phyloP scores from a whole-genome alignment of 2,113 vertebrate genomes.

The Ancistrus triradiatus region DNA sequence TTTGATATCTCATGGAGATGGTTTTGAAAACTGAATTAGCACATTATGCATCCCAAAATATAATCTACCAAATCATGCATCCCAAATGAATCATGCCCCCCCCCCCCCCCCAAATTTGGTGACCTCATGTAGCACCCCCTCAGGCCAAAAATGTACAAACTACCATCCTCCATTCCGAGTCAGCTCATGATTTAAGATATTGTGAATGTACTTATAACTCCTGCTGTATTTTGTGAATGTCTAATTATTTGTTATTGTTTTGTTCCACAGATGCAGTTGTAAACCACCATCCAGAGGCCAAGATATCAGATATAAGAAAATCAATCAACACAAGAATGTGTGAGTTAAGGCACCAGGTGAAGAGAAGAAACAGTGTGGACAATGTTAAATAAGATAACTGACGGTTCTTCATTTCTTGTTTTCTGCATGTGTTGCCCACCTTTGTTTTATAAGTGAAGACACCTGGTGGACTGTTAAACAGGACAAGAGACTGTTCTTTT shows the following conservation, averaged over 20 bases:
- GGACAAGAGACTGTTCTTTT: slow-evolving; percentile 13
- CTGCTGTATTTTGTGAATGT: background rate
- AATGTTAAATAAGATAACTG: slow-evolving; percentile 2
- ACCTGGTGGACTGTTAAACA: slow-evolving; percentile 8
- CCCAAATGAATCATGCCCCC: background rate
- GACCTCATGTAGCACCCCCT: background rate
- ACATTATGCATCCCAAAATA: background rate
- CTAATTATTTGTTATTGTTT: too few relatives aligned
- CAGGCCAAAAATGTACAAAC: background rate
- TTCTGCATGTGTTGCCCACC: background rate
- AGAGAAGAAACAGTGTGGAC: slow-evolving; percentile 2
- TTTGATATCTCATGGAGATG: background rate
- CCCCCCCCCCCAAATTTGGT: too few relatives aligned
- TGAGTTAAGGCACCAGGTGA: slow-evolving; percentile 12
- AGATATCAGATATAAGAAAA: too few relatives aligned
- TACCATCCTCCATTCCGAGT: background rate
- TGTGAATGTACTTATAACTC: background rate
- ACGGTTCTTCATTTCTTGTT: background rate
- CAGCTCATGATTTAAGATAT: background rate
- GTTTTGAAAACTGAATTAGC: too few relatives aligned
- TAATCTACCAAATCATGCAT: too few relatives aligned
- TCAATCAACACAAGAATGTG: too few relatives aligned
- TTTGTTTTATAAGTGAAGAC: background rate
- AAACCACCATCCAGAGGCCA: too few relatives aligned
- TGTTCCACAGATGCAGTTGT: too few relatives aligned